Evolutionary conservation across 2,113 vertebrate species (phyloP), one percentile per base, ranked within the genome.

Genomic region (Emberiza fucata): DNA sequence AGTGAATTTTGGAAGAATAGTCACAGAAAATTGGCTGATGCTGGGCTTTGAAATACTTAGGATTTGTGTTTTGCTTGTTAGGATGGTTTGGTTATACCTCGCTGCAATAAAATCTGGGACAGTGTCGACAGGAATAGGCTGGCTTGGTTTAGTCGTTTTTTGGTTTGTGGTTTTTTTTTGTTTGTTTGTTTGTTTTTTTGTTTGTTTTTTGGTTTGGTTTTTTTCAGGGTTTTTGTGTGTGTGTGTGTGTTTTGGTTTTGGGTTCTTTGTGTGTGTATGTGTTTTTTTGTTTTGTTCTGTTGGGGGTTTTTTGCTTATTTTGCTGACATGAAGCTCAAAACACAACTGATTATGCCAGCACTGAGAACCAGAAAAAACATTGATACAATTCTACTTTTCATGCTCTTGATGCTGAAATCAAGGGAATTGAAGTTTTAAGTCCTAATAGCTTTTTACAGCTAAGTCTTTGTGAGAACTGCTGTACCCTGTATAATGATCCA

Each of bases 211-310:
- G 37, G 3, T 48, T 48, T 50, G 31, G 12, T 14, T 42, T 13
- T 13, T 9, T 35, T 28, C 4, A 17, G 4, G 12, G 4, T 14
- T 42, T 13, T 9, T 28, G 21, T 2, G 3, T 33, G 16, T 12
- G 8, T 21, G 11, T 8, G 7, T 27, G 18, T 53, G 28, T 19
- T 27, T 33, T 66, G 25, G 22, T 9, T n/a, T 64, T 63, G 39
- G 8, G 29, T 29, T 25, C 19, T 19, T 33, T 24, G 15, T 39
- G 8, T n/a, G 11, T 25, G 7, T n/a, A 12, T 27, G 28, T 29
- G 28, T 27, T 11, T 37, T 37, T 39, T 39, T 39, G 39, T 39
- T 12, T 31, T 54, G 29, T 31, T 39, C 29, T 7, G 16, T 31
- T 56, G 9, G 15, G 22, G 10, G 5, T 15, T 21, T n/a, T 37